Percentiles rank a stretch among this genome's conserved stretches.
Evolutionary conservation across 1,140 invertebrate species (phyloP).

Genomic region (Bemisia tabaci): DNA sequence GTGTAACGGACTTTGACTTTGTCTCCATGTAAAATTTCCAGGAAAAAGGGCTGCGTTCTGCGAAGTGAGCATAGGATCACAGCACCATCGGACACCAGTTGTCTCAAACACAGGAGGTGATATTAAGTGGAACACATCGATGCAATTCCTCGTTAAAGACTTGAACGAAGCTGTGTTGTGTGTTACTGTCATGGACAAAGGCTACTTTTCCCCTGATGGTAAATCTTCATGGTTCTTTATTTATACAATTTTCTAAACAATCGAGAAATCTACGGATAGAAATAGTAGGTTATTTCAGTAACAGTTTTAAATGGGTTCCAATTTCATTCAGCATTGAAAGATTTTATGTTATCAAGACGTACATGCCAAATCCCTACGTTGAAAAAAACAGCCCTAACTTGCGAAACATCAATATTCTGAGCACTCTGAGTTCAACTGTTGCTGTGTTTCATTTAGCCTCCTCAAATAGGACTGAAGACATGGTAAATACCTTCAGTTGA

Average conservation of each 20-base stretch:
- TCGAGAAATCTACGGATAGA: not conserved
- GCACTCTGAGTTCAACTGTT: too few relatives aligned
- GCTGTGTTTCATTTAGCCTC: too few relatives aligned
- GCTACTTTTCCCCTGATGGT: slow-evolving; percentile 66
- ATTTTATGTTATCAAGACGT: too few relatives aligned
- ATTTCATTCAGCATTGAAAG: not conserved
- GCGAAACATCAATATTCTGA: too few relatives aligned
- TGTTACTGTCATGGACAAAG: slow-evolving; percentile 63
- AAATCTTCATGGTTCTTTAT: slow-evolving; percentile 18
- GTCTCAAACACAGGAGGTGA: slow-evolving; percentile 39
- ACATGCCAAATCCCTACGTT: too few relatives aligned
- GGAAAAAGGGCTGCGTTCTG: slow-evolving; percentile 48
- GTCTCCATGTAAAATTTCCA: slow-evolving; percentile 8
- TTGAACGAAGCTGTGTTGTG: slow-evolving; percentile 57
- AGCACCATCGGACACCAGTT: slow-evolving; percentile 55
- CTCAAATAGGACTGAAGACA: too few relatives aligned
- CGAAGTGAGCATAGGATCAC: slow-evolving; percentile 62
- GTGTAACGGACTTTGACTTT: too few relatives aligned
- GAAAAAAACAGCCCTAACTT: too few relatives aligned
- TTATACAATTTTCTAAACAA: too few relatives aligned
- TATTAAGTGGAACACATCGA: slow-evolving; percentile 66
- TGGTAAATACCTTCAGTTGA: too few relatives aligned
- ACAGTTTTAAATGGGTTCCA: not conserved
- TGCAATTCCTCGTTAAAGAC: slow-evolving; percentile 68
- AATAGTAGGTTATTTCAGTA: not conserved